Percentiles rank a stretch among this genome's conserved stretches.
phyloP scores from a whole-genome alignment of 2,797 vertebrate genomes.

The Chloroceryle inda region DNA sequence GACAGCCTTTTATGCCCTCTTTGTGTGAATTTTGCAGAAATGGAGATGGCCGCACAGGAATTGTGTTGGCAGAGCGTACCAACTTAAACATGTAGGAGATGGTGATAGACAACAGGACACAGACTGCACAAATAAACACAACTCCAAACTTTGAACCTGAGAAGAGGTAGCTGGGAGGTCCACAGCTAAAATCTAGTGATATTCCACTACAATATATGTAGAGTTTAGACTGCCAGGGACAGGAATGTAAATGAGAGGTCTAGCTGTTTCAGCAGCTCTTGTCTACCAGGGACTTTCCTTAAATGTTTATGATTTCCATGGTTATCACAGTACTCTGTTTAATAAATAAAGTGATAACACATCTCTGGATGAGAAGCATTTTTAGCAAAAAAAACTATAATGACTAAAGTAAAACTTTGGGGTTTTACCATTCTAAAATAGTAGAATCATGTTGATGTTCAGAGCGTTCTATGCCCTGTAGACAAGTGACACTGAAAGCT shows the following conservation, averaged over 20 bases:
- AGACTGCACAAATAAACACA: background rate
- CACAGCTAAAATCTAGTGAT: background rate
- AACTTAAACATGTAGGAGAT: rapidly evolving
- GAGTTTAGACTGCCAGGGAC: background rate
- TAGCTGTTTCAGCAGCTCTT: background rate
- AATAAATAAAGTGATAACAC: background rate
- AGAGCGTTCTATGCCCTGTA: background rate
- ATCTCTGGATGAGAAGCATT: background rate
- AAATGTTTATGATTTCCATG: background rate
- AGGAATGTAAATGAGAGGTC: background rate
- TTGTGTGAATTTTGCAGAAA: background rate
- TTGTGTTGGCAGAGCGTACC: background rate
- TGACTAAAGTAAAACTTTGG: too few relatives aligned
- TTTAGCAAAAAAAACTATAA: background rate
- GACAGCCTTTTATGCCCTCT: background rate
- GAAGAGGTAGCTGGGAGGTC: background rate
- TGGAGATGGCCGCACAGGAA: background rate
- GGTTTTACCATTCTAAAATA: too few relatives aligned
- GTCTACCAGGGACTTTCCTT: background rate
- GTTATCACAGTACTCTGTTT: background rate
- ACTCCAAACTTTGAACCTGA: background rate
- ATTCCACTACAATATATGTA: conserved; percentile 9
- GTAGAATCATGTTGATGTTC: background rate
- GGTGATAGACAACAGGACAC: background rate
- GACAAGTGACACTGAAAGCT: background rate